Evolutionary conservation across 2,113 vertebrate species (phyloP), one percentile per base, ranked within the genome.

Genomic region (Rhinoderma darwinii): DNA sequence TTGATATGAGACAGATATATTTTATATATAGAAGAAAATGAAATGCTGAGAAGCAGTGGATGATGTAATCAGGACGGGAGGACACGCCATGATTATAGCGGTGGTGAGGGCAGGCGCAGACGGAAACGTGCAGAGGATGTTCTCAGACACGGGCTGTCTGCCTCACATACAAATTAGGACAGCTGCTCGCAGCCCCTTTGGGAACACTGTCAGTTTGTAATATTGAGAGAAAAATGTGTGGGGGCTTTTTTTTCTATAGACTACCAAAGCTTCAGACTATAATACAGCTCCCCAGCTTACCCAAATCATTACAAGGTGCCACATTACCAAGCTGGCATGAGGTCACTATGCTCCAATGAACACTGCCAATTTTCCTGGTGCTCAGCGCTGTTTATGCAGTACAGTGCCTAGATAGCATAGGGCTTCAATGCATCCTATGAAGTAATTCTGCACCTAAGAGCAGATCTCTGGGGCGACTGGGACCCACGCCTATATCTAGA

Each of bases 141-240:
- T 66, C 79, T 63, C 79, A 82, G 79, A 82, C 79, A 63, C 39
- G n/a, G 59, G 75, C 75, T 51, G 75, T 63, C 56, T 82, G 79
- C 56, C 79, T 82, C 56, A 63, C 56, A 82, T 66, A 63, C 61
- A 66, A 82, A 82, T 82, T 17, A 82, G 79, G 79, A 44, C 56
- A 82, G 79, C 79, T 82, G 79, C 79, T 66, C 56, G 7, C 37
- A 66, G 79, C 39, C 79, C 54, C 78, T 43, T 63, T 81, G 56
- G 79, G 39, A 66, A 82, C 59, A 82, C 79, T 82, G 56, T 63
- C 37, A 82, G 12, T 82, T 20, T 80, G 56, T 63, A 81, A 63
- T 63, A 63, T 22, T 18, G 37, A 66, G 51, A 66, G 27, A 41
- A 66, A 27, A 41, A 82, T 27, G 15, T 18, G 17, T 32, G 25